Evolutionary conservation across 1,140 invertebrate species (phyloP), one percentile per base, ranked within the genome.

Genomic region (Lineus longissimus): DNA sequence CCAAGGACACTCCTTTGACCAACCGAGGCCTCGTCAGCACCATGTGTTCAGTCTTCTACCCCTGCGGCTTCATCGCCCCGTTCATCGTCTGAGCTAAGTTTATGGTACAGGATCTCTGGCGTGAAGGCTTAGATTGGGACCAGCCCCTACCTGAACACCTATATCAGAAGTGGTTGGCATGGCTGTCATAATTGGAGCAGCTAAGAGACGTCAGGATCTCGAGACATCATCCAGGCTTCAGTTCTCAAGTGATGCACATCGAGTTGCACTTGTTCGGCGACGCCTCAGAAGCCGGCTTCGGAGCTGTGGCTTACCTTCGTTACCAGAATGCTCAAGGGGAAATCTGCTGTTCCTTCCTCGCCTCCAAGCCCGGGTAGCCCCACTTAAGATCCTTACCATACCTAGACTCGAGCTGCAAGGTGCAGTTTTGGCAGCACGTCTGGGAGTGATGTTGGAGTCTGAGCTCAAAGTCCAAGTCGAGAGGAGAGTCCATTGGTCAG

Each of bases 241-340:
- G 6, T 15, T 15, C 15, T 4, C 4, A 36, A 7, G 33, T 57
- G 17, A 2, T 15, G 17, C 1, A 7, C 29, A 15, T 17, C 19
- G 22, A 68, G 27, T 13, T 56, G 22, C 66, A 61, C 56, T 22
- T 27, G 47, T 58, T 68, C 27, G n/a, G 17, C 0, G 57, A 61
- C 45, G 54, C 54, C 19, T 4, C 1, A 43, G 19, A 54, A 11
- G 51, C 31, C n/a, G 63, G 40, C 11, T 65, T 61, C 61, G 63
- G 59, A n/a, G 19, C 27, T 40, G 63, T 55, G 22, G 11, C 41
- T 19, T 61, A 65, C 51, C 29, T 55, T 7, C 51, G 47, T 6
- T 51, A 23, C 19, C 4, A 51, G 25, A 27, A 47, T 47, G 36
- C 6, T 7, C 2, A 33, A 6, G 58, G 58, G 7, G 19, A 47